Percentiles rank a stretch among this genome's conserved stretches.
Conservation (phyloP, 2,113 vertebrate species). For the Oreochromis aureus region DNA sequence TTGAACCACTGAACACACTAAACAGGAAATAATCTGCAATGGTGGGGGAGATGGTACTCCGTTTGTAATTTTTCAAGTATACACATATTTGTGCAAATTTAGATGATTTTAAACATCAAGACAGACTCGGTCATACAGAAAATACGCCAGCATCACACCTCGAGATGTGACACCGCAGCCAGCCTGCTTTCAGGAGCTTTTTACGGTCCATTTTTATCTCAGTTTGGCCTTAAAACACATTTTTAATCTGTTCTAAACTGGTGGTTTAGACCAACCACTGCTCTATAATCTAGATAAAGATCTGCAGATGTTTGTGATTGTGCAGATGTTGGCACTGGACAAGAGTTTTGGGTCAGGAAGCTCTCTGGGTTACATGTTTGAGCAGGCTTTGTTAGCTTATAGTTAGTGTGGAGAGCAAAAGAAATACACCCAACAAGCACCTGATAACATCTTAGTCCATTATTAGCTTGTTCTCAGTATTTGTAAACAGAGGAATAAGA, state of each 20-base stretch:
- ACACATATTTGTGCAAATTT: not conserved
- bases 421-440: not conserved
- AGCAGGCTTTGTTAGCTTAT: not conserved
- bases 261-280: not conserved
- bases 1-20: not conserved
- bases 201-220: not conserved
- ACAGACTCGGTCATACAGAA: fast-evolving
- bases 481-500: not conserved
- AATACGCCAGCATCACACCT: not conserved
- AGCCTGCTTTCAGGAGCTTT: not conserved
- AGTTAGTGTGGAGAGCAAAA: not conserved
- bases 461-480: not conserved
- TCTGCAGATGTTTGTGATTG: not conserved
- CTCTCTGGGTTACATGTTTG: not conserved
- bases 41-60: not conserved
- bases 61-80: not conserved
- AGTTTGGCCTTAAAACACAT: not conserved
- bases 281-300: not conserved
- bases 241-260: not conserved
- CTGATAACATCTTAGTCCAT: not conserved
- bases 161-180: not conserved
- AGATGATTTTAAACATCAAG: not conserved
- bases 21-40: not conserved
- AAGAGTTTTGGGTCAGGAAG: not conserved
- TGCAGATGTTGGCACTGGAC: not conserved